Percentiles rank a stretch among this genome's conserved stretches.
Conservation (phyloP, 2,797 vertebrate genomes). For the Pempheris klunzingeri region DNA sequence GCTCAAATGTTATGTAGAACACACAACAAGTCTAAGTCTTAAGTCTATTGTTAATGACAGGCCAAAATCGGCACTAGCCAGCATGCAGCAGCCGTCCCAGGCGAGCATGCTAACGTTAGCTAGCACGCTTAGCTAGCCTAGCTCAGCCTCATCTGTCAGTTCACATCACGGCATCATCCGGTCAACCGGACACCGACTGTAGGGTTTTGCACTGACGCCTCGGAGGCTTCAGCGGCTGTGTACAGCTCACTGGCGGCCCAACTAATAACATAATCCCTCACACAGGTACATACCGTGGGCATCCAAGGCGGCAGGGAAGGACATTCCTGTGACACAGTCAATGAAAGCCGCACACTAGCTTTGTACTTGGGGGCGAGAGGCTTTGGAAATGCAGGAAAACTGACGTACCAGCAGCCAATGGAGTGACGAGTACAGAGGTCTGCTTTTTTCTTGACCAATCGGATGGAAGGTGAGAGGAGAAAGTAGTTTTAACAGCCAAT, state of each 20-base stretch:
- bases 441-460: constrained; percentile 57
- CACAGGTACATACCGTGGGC: constrained; percentile 61
- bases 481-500: constrained; percentile 50
- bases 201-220: constrained; percentile 28
- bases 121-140: constrained; percentile 61
- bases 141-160: constrained; percentile 58
- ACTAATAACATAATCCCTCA: constrained; percentile 53
- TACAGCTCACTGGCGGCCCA: constrained; percentile 5
- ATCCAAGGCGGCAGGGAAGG: constrained; percentile 75
- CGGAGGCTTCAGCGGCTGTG: constrained; percentile 3
- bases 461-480: background rate
- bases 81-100: background rate
- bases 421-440: accelerated
- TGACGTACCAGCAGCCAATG: constrained; percentile 62
- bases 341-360: constrained; percentile 65
- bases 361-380: constrained; percentile 49
- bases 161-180: constrained; percentile 48
- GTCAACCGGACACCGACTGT: constrained; percentile 10
- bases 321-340: constrained; percentile 74
- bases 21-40: background rate
- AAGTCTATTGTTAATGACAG: constrained; percentile 1
- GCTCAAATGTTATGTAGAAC: background rate
- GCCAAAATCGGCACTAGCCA: background rate
- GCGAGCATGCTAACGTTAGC: constrained; percentile 56
- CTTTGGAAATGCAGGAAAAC: background rate